A percentile compares a stretch with the other conserved stretches of the same genome.
Conservation (phyloP, 2,888 invertebrate species). For the Lordiphosa fenestrarum region DNA sequence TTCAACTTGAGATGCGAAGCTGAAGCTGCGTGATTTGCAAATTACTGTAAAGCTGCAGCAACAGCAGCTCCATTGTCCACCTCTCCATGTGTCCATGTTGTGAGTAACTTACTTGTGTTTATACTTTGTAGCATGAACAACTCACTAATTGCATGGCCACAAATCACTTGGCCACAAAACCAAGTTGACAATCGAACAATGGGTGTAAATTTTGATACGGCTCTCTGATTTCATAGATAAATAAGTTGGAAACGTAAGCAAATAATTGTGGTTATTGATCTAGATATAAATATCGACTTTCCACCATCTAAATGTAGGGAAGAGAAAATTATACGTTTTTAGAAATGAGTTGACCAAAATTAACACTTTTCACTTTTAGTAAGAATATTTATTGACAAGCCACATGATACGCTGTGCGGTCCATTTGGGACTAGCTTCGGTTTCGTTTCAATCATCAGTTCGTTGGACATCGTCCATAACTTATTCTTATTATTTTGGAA, state of each 20-base stretch:
- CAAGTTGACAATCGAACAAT: constrained; percentile 17
- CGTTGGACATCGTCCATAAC: too few species aligned
- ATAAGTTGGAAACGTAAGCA: not conserved
- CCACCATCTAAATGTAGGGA: too few species aligned
- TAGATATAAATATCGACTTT: too few species aligned
- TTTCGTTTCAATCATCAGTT: too few species aligned
- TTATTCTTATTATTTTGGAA: too few species aligned
- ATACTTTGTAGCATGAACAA: constrained; percentile 20
- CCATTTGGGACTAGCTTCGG: too few species aligned
- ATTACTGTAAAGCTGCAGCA: constrained; percentile 43
- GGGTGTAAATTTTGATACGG: constrained; percentile 29
- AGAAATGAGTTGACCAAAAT: too few species aligned
- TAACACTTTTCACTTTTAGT: too few species aligned
- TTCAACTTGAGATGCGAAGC: constrained; percentile 66
- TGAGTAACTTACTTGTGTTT: constrained; percentile 37
- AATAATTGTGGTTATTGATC: too few species aligned
- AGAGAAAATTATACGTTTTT: too few species aligned
- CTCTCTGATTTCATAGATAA: constrained; percentile 10
- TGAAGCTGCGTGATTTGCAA: constrained; percentile 73
- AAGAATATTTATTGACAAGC: too few species aligned
- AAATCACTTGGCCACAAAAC: constrained; percentile 2
- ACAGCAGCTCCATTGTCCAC: constrained; percentile 23
- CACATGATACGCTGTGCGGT: too few species aligned
- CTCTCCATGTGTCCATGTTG: constrained; percentile 22
- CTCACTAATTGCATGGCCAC: constrained; percentile 37